phyloP scores from a whole-genome alignment of 2,888 invertebrate species.

The Hypercompe scribonia region DNA sequence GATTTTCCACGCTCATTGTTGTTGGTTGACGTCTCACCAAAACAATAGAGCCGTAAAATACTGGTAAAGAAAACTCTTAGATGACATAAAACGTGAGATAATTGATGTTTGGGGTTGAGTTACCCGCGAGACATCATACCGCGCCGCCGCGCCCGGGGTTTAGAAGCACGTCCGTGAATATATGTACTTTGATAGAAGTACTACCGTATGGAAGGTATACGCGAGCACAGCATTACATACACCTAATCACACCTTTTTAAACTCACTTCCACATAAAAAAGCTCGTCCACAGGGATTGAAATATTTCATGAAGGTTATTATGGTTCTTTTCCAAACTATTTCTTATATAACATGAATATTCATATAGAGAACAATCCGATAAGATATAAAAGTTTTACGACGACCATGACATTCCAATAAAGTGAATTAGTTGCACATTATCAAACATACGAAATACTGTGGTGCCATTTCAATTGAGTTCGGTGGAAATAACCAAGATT shows the following conservation, averaged over 20 bases:
- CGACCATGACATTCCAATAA: not conserved
- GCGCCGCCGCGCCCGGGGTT: not conserved
- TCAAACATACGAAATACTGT: not conserved
- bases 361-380: not conserved
- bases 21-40: constrained; percentile 27
- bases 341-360: not conserved
- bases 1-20: constrained; percentile 31
- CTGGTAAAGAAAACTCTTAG: constrained; percentile 21
- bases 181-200: not conserved
- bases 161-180: not conserved
- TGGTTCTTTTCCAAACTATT: no score
- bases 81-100: constrained; percentile 17
- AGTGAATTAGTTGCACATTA: not conserved
- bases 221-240: not conserved
- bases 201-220: no score
- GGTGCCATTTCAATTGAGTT: not conserved
- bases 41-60: constrained; percentile 33
- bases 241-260: not conserved
- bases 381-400: not conserved
- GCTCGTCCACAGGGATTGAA: no score
- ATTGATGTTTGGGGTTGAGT: constrained; percentile 18
- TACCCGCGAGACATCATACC: constrained; percentile 4
- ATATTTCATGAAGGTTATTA: no score
- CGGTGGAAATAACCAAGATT: not conserved
- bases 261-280: not conserved